phyloP scores from a whole-genome alignment of 2,113 vertebrate genomes.

The Malurus melanocephalus region DNA sequence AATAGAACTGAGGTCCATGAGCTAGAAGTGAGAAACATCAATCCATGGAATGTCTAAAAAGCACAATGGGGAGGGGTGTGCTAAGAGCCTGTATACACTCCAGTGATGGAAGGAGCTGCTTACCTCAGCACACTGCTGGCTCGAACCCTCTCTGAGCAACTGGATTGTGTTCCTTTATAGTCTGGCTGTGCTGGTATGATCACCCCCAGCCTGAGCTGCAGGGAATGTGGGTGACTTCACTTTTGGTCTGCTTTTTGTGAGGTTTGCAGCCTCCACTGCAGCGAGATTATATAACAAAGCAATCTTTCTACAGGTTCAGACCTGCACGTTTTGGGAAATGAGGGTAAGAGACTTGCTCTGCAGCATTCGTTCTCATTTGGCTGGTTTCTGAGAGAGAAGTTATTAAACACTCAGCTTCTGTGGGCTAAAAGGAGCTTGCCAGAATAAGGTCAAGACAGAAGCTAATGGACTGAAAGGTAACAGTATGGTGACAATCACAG shows the following conservation, averaged over 20 bases:
- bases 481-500: background rate
- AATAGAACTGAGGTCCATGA: background rate
- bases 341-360: background rate
- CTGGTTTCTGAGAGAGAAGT: background rate
- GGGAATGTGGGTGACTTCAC: background rate
- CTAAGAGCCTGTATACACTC: background rate
- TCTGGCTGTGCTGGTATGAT: background rate
- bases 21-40: background rate
- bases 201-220: background rate
- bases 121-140: background rate
- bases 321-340: background rate
- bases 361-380: background rate
- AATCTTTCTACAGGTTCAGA: background rate
- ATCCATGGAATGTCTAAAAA: background rate
- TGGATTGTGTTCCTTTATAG: fast-evolving
- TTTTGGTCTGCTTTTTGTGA: background rate
- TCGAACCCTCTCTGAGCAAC: background rate
- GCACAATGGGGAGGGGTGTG: too few relatives aligned
- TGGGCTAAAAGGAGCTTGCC: background rate
- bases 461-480: background rate
- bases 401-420: background rate
- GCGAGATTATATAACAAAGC: background rate
- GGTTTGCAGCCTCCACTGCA: background rate
- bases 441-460: slow-evolving; percentile 31
- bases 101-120: background rate